Percentiles rank a stretch among this genome's conserved stretches.
These are phyloP conservation scores for Syrrhaptes paradoxus DNA, from an alignment of 2,113 vertebrate genomes.

Conservation along the genomic window DNA sequence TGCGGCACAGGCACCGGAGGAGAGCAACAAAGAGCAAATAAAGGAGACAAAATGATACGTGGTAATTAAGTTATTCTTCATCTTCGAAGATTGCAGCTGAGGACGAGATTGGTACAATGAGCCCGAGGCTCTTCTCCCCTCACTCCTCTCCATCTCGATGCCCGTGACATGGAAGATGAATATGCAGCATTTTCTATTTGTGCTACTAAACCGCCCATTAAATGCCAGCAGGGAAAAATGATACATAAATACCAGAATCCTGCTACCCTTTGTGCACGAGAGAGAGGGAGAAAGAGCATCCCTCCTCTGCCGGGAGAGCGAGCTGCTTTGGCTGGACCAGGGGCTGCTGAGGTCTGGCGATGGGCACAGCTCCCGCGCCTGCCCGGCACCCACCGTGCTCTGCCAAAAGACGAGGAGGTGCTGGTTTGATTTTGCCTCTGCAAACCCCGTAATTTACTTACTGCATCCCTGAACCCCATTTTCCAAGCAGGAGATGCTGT, in stretches of 20 bases:
- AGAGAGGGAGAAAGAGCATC: background rate
- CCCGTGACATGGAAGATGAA: slow-evolving; percentile 43
- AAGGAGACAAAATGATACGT: background rate
- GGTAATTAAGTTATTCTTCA: slow-evolving; percentile 63
- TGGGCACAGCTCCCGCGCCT: background rate
- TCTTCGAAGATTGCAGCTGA: background rate
- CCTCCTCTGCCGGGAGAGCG: background rate
- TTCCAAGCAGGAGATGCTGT: background rate
- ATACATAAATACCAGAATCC: slow-evolving; percentile 13
- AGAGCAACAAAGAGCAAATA: background rate
- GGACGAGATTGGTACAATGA: slow-evolving; percentile 34
- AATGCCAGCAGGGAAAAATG: slow-evolving; percentile 24
- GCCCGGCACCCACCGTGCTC: background rate
- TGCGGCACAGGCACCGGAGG: background rate
- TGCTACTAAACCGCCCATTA: slow-evolving; percentile 54
- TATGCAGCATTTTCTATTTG: slow-evolving; percentile 46
- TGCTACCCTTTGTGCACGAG: background rate
- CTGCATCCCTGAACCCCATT: background rate
- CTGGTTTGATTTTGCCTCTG: background rate
- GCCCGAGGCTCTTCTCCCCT: slow-evolving; percentile 5
- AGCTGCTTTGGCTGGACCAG: background rate
- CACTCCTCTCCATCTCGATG: slow-evolving; percentile 30
- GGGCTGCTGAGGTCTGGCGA: background rate
- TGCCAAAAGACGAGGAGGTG: background rate
- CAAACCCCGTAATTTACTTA: background rate